phyloP scores from a whole-genome alignment of 2,888 invertebrate genomes.

The Meandrusa payeni region DNA sequence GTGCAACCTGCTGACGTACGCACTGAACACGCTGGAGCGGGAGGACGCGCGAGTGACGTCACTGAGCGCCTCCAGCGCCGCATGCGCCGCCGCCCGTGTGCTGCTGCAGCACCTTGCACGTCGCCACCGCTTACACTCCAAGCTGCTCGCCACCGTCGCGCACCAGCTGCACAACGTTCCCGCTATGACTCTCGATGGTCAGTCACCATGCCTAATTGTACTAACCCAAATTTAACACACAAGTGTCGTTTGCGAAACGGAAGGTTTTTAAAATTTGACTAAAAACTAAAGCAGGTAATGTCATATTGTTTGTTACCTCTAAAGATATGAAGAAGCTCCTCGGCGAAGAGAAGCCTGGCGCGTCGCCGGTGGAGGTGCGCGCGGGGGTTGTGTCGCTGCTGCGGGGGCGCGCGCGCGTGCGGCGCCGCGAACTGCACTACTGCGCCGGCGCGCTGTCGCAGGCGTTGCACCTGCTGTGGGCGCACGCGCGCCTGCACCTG shows the following conservation, averaged over 20 bases:
- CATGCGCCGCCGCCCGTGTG: conserved; percentile 40
- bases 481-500: conserved; percentile 87
- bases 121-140: conserved; percentile 45
- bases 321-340: conserved; percentile 79
- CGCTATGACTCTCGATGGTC: conserved; percentile 57
- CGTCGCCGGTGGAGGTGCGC: conserved; percentile 47
- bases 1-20: conserved; percentile 86
- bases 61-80: conserved; percentile 36
- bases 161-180: conserved; percentile 56
- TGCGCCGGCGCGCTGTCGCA: conserved; percentile 85
- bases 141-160: conserved; percentile 50
- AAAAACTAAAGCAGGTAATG: no score
- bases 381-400: conserved; percentile 36
- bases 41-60: conserved; percentile 49
- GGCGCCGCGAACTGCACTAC: conserved; percentile 80
- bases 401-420: conserved; percentile 36
- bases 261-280: no score
- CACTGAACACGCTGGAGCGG: conserved; percentile 83
- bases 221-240: no score
- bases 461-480: conserved; percentile 88
- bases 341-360: conserved; percentile 39
- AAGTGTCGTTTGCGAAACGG: no score
- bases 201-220: no score
- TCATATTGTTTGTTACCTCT: no score
- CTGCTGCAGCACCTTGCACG: conserved; percentile 46